Evolutionary conservation across 2,888 invertebrate species (phyloP).

Genomic region (Rotaria sp.): DNA sequence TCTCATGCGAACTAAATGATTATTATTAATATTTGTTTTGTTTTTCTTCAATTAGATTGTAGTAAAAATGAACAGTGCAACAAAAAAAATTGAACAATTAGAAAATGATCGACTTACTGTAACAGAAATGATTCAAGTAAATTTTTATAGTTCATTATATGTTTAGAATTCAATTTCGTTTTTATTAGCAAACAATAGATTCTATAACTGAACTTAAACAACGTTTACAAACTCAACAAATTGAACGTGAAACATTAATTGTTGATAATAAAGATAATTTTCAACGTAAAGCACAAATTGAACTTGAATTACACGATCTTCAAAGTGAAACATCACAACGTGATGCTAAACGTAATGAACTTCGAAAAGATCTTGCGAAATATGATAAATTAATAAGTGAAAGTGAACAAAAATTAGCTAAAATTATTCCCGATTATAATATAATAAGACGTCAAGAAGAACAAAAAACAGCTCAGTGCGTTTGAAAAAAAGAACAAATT

Average conservation of each 20-base stretch:
- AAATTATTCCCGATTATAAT: slow-evolving; percentile 83
- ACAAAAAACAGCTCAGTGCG: slow-evolving; percentile 66
- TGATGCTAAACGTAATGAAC: slow-evolving; percentile 34
- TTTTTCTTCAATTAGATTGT: neutral
- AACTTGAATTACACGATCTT: slow-evolving; percentile 31
- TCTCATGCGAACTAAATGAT: no score
- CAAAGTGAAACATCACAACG: slow-evolving; percentile 39
- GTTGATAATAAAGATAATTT: slow-evolving; percentile 23
- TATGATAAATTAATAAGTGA: slow-evolving; percentile 57
- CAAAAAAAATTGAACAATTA: slow-evolving; percentile 64
- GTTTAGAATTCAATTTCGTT: neutral
- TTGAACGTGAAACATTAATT: slow-evolving; percentile 30
- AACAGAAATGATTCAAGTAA: slow-evolving; percentile 66
- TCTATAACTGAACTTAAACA: slow-evolving; percentile 8
- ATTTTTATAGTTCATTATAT: neutral
- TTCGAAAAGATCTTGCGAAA: slow-evolving; percentile 33
- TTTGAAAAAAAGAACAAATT: no score
- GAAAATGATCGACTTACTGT: slow-evolving; percentile 68
- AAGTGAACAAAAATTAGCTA: slow-evolving; percentile 79
- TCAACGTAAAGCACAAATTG: slow-evolving; percentile 30
- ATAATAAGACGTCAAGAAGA: slow-evolving; percentile 80
- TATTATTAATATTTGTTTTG: no score
- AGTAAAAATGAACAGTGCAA: slow-evolving; percentile 73
- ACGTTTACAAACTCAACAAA: slow-evolving; percentile 26
- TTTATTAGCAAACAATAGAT: neutral